Conservation (phyloP, 2,797 vertebrate genomes). For the Sarcoramphus papa region DNA sequence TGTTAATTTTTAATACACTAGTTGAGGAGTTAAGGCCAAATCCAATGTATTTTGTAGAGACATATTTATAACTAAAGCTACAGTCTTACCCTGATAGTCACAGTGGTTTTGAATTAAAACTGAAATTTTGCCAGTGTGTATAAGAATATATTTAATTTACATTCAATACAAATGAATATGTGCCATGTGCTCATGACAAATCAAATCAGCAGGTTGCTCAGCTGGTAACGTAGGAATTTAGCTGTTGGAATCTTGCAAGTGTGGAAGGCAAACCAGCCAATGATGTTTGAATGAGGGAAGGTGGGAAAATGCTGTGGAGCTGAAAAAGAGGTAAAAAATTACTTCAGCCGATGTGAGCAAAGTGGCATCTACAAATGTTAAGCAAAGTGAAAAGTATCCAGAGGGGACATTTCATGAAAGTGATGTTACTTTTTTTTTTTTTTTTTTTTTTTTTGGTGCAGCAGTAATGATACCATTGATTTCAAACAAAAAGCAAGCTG, state of each 20-base stretch:
- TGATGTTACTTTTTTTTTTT: neutral
- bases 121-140: neutral
- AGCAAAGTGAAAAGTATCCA: neutral
- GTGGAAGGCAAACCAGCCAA: neutral
- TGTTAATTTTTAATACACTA: neutral
- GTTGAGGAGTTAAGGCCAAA: neutral
- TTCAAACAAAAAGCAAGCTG: neutral
- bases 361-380: neutral
- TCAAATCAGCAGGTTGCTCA: constrained; percentile 14
- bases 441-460: neutral
- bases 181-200: constrained; percentile 8
- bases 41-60: neutral
- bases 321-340: neutral
- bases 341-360: neutral
- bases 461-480: neutral
- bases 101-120: neutral
- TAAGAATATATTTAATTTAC: constrained; percentile 10
- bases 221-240: neutral
- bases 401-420: neutral
- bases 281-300: neutral
- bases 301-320: neutral
- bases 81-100: neutral
- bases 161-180: neutral
- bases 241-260: neutral
- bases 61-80: neutral